phyloP scores from a whole-genome alignment of 2,888 invertebrate genomes.

The Hypercompe scribonia region DNA sequence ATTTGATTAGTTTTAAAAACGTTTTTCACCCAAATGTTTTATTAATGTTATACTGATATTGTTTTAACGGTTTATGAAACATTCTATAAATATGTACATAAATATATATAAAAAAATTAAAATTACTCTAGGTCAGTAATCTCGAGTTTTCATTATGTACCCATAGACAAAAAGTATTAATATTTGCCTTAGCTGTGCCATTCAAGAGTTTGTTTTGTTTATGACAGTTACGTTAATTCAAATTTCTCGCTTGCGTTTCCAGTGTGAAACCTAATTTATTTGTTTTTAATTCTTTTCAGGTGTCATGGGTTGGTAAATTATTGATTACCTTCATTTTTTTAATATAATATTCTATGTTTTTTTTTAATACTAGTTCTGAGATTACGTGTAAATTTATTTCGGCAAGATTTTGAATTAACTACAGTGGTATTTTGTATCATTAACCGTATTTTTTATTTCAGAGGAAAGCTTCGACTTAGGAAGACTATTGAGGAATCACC shows the following conservation, averaged over 20 bases:
- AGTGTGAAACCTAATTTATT: slow-evolving; percentile 31
- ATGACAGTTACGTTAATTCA: slow-evolving; percentile 54
- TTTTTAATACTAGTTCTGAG: background rate
- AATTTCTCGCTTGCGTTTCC: slow-evolving; percentile 21
- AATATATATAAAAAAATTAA: no score
- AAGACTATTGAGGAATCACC: slow-evolving; percentile 67
- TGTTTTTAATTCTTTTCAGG: slow-evolving; percentile 63
- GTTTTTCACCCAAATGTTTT: no score
- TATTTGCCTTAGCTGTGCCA: background rate
- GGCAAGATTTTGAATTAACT: background rate
- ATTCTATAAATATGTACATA: no score
- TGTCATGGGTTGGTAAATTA: slow-evolving; percentile 67
- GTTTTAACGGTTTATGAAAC: no score
- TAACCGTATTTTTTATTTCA: slow-evolving; percentile 49
- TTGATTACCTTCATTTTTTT: background rate
- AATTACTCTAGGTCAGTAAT: no score
- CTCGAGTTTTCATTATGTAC: background rate
- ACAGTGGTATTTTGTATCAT: slow-evolving; percentile 8
- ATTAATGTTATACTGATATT: no score
- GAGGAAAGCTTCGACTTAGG: slow-evolving; percentile 74
- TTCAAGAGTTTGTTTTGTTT: slow-evolving; percentile 24
- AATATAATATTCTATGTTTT: background rate
- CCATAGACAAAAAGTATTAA: background rate
- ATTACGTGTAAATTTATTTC: background rate
- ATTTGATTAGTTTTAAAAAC: no score